Base-by-base conservation (phyloP, 2,797 vertebrate genomes). In the Limosa lapponica region DNA sequence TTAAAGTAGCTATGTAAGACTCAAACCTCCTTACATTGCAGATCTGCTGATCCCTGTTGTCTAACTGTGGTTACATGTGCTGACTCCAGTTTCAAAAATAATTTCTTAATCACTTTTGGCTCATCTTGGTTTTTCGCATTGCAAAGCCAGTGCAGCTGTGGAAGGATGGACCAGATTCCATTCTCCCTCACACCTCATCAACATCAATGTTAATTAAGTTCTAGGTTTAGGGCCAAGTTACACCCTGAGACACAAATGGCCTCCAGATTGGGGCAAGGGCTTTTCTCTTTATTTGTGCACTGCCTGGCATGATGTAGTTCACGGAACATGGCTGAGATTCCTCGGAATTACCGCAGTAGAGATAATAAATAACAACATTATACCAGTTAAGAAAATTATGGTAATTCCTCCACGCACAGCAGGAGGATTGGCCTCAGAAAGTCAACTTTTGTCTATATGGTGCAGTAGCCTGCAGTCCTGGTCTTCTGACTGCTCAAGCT, bases 21-120 rank as follows among this genome's bases (percentile, higher is more conserved):
- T 87, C 77, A 95, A 95, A 95, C 59, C 37, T 87, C 86, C 96
- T 95, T 96, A 91, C 94, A 74, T 5, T 93, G 93, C 96, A 96
- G 90, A 96, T 96, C 88, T 96, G 32, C 83, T 94, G 91, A 95
- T 97, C 91, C 91, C 30, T 95, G 90, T 94, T 94, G 91, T 97
- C 88, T 95, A 67, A 49, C 64, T 94, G 94, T 49, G 91, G 94
- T 95, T 95, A 85, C 94, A 85, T 95, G 73, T 93, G 90, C 93
- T 95, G 95, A 96, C 95, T 96, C 34, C 64, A 77, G 55, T 95
- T 96, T 93, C 77, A 94, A 83, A 95, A 95, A 93, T 90, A 95
- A 95, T 96, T 95, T 96, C 95, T 96, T 96, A 95, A 97, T 94
- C 88, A 77, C 82, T 90, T 97, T 96, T 96, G 96, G 94, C 95